phyloP scores from a whole-genome alignment of 2,113 vertebrate species.

The Brachyhypopomus occidentalis region DNA sequence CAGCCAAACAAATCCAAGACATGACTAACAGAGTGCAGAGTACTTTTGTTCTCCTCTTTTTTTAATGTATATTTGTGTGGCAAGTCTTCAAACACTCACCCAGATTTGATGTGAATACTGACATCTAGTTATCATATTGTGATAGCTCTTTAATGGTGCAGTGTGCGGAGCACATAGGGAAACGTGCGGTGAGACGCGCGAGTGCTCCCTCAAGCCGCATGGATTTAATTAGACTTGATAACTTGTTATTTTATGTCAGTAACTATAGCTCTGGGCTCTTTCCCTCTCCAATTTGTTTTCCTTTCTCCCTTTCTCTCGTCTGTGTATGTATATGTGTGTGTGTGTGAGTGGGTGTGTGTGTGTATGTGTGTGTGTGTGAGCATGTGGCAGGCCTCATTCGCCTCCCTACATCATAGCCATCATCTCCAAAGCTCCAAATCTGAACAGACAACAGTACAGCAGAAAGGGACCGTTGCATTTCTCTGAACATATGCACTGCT shows the following conservation, averaged over 20 bases:
- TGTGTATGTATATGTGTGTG: neutral
- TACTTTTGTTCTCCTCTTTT: no score
- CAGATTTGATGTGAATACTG: conserved; percentile 27
- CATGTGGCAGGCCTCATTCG: conserved; percentile 39
- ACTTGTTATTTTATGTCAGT: conserved; percentile 60
- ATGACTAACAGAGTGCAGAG: neutral
- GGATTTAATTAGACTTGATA: conserved; percentile 59
- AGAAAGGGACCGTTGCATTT: conserved; percentile 38
- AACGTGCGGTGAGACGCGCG: conserved; percentile 23
- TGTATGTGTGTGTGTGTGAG: neutral
- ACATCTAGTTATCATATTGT: conserved; percentile 51
- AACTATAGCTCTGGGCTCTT: conserved; percentile 51
- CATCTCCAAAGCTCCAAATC: conserved; percentile 55
- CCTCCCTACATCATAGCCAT: conserved; percentile 50
- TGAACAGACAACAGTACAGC: conserved; percentile 58
- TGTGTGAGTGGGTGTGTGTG: conserved; percentile 24
- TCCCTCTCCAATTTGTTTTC: conserved; percentile 49
- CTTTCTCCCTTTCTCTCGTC: conserved; percentile 26
- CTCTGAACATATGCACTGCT: conserved; percentile 54
- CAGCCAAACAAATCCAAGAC: no score
- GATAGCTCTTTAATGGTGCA: conserved; percentile 45
- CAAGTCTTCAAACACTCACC: conserved; percentile 3
- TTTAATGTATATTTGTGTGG: neutral
- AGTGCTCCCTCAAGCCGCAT: conserved; percentile 43
- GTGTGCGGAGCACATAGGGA: conserved; percentile 32